Base-by-base conservation (phyloP, 2,113 vertebrate species). In the Aegithalos caudatus region DNA sequence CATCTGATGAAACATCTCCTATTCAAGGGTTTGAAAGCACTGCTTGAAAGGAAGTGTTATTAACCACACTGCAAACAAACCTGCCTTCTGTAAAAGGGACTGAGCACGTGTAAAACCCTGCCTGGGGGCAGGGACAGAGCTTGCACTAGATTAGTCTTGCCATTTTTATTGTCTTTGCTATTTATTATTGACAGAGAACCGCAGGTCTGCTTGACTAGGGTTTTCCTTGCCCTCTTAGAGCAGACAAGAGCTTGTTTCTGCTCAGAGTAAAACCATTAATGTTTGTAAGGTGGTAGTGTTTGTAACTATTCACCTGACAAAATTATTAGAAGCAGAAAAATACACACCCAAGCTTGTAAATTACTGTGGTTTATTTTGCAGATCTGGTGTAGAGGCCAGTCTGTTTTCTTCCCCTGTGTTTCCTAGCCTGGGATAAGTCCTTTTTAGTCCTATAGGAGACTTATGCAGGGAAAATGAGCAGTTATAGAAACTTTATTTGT, bases 1-100 rank as follows among this genome's bases (percentile, higher is more conserved):
- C 90, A 77, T 79, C 60, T 84, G 74, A 86, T 84, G 86, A 72
- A 91, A 82, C 74, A 61, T 72, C 45, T 87, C 81, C 77, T 88
- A 5, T 57, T 91, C 29, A 42, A 90, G 81, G 62, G 74, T 10
- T 95, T 83, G 62, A 57, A 85, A 92, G 87, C 61, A 65, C 78
- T 89, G 3, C 91, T 95, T 89, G 73, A 88, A 69, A 89, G 87
- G 78, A 87, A 85, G 70, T 76, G 81, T 91, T 82, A 85, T 91
- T 85, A 96, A 25, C 81, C 58, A 38, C 61, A 27, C 62, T 77
- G 65, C 72, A 94, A 91, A 94, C 73, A 95, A 84, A 81, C 38
- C 78, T 91, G 57, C 65, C 70, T 44, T 72, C 66, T 89, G 0
- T 13, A 72, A 23, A 5, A 33, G 54, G 45, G 53, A 37, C 66